A percentile compares a stretch with the other conserved stretches of the same genome.
Conservation (phyloP, 2,888 invertebrate species). For the Bombyx huttoni region DNA sequence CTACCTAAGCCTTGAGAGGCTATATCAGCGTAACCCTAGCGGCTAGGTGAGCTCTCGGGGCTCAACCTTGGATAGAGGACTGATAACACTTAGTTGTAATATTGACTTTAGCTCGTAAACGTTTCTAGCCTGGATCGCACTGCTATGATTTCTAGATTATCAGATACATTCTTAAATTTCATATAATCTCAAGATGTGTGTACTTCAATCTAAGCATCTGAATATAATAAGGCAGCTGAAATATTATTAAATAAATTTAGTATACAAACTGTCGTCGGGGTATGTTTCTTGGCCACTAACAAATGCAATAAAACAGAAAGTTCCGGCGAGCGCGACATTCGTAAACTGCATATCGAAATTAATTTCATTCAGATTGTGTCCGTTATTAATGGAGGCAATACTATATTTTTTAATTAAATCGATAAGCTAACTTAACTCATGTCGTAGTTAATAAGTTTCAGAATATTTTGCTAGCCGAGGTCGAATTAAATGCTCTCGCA, state of each 20-base stretch:
- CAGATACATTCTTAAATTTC: no score
- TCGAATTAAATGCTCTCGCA: no score
- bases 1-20: no score
- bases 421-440: slow-evolving; percentile 15
- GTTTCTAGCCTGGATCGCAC: no score
- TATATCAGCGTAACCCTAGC: no score
- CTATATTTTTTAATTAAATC: slow-evolving; percentile 26
- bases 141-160: no score
- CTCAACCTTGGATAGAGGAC: no score
- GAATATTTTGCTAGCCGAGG: neutral
- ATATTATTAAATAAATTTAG: neutral
- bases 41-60: no score
- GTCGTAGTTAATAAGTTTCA: neutral
- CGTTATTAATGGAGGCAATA: slow-evolving; percentile 11
- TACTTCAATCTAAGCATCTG: neutral
- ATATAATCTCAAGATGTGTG: no score
- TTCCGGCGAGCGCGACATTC: slow-evolving; percentile 12
- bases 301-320: slow-evolving; percentile 9
- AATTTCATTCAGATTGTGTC: slow-evolving; percentile 21
- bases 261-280: neutral
- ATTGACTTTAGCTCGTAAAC: no score
- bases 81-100: no score
- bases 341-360: slow-evolving; percentile 27
- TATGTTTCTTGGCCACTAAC: slow-evolving; percentile 4
- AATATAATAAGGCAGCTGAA: slow-evolving; percentile 31